phyloP scores from a whole-genome alignment of 2,888 invertebrate species.

The Parnassius smintheus region DNA sequence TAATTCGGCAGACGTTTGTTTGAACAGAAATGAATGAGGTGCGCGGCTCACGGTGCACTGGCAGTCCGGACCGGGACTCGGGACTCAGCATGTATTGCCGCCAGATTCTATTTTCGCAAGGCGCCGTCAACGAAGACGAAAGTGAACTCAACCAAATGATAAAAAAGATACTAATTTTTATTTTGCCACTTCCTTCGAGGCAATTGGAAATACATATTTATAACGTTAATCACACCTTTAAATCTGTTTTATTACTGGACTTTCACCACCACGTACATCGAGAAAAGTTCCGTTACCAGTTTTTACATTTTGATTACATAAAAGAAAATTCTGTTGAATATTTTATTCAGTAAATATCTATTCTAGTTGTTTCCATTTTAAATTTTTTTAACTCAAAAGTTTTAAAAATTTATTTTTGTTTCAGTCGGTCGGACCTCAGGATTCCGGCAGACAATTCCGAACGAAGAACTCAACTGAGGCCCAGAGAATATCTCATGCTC shows the following conservation, averaged over 20 bases:
- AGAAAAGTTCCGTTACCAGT: no score
- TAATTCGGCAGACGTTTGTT: conserved; percentile 22
- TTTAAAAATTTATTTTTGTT: no score
- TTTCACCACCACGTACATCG: no score
- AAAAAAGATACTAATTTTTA: conserved; percentile 57
- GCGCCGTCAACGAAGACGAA: conserved; percentile 71
- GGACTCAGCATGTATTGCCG: conserved; percentile 70
- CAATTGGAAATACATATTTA: conserved; percentile 2
- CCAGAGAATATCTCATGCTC: no score
- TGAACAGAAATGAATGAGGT: conserved; percentile 57
- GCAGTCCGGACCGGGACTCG: conserved; percentile 61
- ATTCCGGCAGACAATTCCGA: no score
- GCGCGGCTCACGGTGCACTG: conserved; percentile 68
- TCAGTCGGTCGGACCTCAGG: no score
- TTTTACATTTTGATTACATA: no score
- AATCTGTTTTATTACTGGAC: neutral
- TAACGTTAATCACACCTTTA: neutral
- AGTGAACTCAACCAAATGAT: conserved; percentile 66
- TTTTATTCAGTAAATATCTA: no score
- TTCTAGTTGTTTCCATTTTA: no score
- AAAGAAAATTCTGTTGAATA: no score
- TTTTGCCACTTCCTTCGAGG: conserved; percentile 13
- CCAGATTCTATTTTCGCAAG: conserved; percentile 80
- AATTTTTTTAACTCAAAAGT: no score
- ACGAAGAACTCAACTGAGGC: no score